Evolutionary conservation across 2,113 vertebrate species (phyloP), one percentile per base, ranked within the genome.

Genomic region (Dryoscopus gambensis): DNA sequence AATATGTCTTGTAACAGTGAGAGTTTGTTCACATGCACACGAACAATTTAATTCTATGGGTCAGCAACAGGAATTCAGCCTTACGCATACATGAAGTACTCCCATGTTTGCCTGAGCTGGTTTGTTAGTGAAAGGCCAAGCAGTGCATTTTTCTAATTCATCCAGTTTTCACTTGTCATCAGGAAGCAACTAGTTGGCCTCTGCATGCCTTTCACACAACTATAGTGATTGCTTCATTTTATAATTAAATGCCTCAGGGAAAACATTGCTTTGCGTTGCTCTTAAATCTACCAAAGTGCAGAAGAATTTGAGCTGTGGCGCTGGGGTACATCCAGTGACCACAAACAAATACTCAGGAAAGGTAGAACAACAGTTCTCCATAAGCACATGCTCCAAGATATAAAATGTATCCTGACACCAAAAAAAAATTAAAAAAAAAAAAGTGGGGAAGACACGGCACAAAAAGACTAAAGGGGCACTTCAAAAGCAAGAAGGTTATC

Each of bases 391-490:
- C 25, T 50, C 15, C 39, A 90, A 68, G 21, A 55, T 0, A 50
- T n/a, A 71, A 90, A 78, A 90, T 30, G 67, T 20, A 87, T 37
- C 42, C 17, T 62, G 70, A 49, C 4, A 69, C n/a, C 9, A 23
- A 13, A 82, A 35, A 10, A 18, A 39, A 14, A 65, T 14, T 13
- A 9, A 47, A 30, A 18, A 42, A 31, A 49, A 10, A 40, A 50
- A 67, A 30, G 40, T 0, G 0, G 12, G 6, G 2, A 44, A 33
- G 37, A 27, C 27, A 21, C 40, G 23, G 13, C 11, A 44, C 6
- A 37, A 73, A 87, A 56, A 42, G 5, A 82, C 27, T 10, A 37
- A 28, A 60, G 15, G 49, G 8, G 4, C 5, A 39, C 47, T 55
- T 87, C 31, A 33, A 74, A 89, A 87, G 33, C 33, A 67, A 59